Conservation (phyloP, 1,140 invertebrate genomes). For the Vollenhovia emeryi region DNA sequence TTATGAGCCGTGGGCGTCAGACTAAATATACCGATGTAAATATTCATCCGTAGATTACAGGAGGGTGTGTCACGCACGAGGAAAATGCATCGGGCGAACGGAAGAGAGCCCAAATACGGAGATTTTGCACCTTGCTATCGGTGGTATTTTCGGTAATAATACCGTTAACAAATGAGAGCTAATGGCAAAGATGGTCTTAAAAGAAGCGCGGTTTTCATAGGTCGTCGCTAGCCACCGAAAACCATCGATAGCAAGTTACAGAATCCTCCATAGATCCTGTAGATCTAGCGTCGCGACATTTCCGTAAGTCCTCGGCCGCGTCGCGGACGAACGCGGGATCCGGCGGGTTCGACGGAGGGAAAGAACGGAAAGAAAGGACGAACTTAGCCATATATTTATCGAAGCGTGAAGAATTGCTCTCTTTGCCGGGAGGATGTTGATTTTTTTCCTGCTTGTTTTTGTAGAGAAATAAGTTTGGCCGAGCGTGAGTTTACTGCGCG, state of each 20-base stretch:
- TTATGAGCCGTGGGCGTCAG: constrained; percentile 71
- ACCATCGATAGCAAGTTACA: too few relatives aligned
- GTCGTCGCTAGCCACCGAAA: too few relatives aligned
- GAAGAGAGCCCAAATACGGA: too few relatives aligned
- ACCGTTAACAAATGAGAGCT: too few relatives aligned
- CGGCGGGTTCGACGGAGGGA: not conserved
- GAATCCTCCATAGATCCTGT: too few relatives aligned
- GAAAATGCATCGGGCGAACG: constrained; percentile 51
- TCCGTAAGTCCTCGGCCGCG: not conserved
- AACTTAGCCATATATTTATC: not conserved
- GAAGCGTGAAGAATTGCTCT: not conserved
- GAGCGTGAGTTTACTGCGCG: not conserved
- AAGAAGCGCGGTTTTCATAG: too few relatives aligned
- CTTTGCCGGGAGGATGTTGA: constrained; percentile 18
- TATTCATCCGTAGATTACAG: constrained; percentile 55
- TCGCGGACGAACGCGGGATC: not conserved
- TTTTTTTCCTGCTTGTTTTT: constrained; percentile 22
- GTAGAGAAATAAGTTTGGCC: constrained; percentile 1
- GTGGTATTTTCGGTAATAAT: too few relatives aligned
- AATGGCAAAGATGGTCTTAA: too few relatives aligned
- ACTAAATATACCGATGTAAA: constrained; percentile 75
- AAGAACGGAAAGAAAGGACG: not conserved
- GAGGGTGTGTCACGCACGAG: constrained; percentile 46
- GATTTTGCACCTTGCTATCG: too few relatives aligned
- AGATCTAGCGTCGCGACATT: not conserved